These are phyloP conservation scores for Campoplex capitator DNA, from an alignment of 2,888 invertebrate species.

Conservation along the genomic window DNA sequence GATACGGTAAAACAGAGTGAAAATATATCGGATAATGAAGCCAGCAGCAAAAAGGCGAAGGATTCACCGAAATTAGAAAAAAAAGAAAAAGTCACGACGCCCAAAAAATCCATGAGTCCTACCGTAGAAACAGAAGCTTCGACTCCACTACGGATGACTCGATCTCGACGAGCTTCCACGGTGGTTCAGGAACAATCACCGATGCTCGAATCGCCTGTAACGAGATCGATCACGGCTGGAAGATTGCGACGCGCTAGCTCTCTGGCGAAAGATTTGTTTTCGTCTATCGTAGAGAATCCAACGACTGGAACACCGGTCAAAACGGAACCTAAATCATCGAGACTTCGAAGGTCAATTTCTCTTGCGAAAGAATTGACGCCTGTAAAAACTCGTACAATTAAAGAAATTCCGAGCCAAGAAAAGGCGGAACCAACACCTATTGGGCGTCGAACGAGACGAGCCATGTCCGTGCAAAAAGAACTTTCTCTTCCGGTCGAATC, in stretches of 20 bases:
- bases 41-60: not conserved
- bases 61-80: conserved; percentile 10
- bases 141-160: conserved; percentile 69
- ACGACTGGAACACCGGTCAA: conserved; percentile 25
- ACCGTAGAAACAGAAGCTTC: conserved; percentile 32
- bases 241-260: conserved; percentile 72
- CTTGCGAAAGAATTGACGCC: conserved; percentile 68
- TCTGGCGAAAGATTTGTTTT: conserved; percentile 71
- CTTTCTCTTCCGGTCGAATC: conserved; percentile 43
- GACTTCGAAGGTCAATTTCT: conserved; percentile 66
- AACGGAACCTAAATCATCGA: conserved; percentile 25
- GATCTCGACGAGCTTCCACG: conserved; percentile 75
- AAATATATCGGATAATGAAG: conserved; percentile 13
- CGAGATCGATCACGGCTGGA: conserved; percentile 40
- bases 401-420: conserved; percentile 31
- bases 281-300: not conserved
- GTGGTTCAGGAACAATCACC: conserved; percentile 65
- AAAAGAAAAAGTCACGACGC: not conserved
- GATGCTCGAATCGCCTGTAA: conserved; percentile 27
- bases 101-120: conserved; percentile 9
- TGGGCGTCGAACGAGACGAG: conserved; percentile 75
- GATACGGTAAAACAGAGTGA: not conserved
- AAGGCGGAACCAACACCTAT: conserved; percentile 64
- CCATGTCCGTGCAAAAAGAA: conserved; percentile 75
- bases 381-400: conserved; percentile 41